Evolutionary conservation across 1,140 invertebrate genomes (phyloP), one percentile per base, ranked within the genome.

Genomic region (Eurytemora carolleeae): DNA sequence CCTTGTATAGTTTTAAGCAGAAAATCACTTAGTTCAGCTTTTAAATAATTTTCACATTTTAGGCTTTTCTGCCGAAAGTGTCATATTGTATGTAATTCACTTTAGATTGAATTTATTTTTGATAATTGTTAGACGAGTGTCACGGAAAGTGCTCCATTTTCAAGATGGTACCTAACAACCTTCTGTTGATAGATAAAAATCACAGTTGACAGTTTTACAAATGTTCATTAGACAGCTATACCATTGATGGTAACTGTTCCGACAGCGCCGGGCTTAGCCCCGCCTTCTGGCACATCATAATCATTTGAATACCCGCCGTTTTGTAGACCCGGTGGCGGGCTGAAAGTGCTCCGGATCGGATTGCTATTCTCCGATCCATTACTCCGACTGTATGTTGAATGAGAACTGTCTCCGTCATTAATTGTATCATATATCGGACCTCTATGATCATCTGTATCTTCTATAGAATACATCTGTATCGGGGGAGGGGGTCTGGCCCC

Each of bases 351-450:
- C 16, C 22, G 18, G n/a, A 26, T 59, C 19, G 18, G 24, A 25
- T 59, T 24, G 2, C 18, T n/a, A 7, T 59, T 19, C 1, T n/a
- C 58, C 12, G 22, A 59, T 15, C 59, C 59, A 7, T 16, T 23
- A 22, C 16, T 23, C 16, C 21, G 7, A n/a, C n/a, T 53, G 17
- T 17, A 24, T 7, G 31, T 44, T 7, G 31, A 7, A n/a, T 7
- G 31, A n/a, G 31, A 7, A 44, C 31, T 12, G 7, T 44, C 7
- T 60, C 59, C 18, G n/a, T 60, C 59, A n/a, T 60, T 60, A 44
- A 60, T 60, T 52, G 59, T 60, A 52, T 60, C 59, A 24, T 60
- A 60, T 18, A 60, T 60, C 2, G 59, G 59, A 1, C 24, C 59
- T 7, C 59, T 15, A 16, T n/a, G 21, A 19, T 57, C 21, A 7